phyloP scores from a whole-genome alignment of 2,888 invertebrate species.

The Eurois occulta region DNA sequence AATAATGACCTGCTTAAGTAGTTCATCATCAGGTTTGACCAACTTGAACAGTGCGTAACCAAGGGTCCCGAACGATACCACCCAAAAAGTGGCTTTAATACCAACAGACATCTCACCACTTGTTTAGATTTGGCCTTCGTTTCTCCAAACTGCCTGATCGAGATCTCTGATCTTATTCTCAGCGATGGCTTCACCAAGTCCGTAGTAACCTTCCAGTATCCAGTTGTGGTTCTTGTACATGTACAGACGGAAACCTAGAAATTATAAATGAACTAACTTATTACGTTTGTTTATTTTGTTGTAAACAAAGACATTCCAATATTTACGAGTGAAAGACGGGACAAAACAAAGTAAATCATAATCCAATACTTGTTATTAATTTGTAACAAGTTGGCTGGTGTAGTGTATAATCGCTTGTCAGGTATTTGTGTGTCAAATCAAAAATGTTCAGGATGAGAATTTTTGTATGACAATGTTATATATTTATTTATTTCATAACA shows the following conservation, averaged over 20 bases:
- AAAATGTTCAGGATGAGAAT: background rate
- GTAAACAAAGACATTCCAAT: background rate
- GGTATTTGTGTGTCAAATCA: background rate
- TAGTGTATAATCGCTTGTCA: background rate
- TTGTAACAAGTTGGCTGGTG: background rate
- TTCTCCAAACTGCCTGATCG: slow-evolving; percentile 91
- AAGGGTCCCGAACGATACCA: slow-evolving; percentile 90
- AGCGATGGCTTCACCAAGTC: slow-evolving; percentile 92
- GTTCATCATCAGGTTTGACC: slow-evolving; percentile 89
- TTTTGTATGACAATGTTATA: background rate
- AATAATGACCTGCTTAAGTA: slow-evolving; percentile 89
- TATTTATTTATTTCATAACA: background rate
- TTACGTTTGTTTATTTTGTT: background rate
- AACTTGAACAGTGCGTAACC: slow-evolving; percentile 91
- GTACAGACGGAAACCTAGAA: slow-evolving; percentile 93
- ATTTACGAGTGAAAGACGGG: background rate
- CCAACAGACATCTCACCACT: slow-evolving; percentile 86
- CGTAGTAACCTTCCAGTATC: slow-evolving; percentile 93
- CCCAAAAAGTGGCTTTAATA: slow-evolving; percentile 90
- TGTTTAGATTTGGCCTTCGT: slow-evolving; percentile 87
- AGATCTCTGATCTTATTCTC: slow-evolving; percentile 87
- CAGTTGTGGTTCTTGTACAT: slow-evolving; percentile 92
- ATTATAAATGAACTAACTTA: background rate
- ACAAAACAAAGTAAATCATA: background rate
- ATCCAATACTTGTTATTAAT: background rate